Evolutionary conservation across 2,888 invertebrate species (phyloP), one percentile per base, ranked within the genome.

Genomic region (Latheticus oryzae): DNA sequence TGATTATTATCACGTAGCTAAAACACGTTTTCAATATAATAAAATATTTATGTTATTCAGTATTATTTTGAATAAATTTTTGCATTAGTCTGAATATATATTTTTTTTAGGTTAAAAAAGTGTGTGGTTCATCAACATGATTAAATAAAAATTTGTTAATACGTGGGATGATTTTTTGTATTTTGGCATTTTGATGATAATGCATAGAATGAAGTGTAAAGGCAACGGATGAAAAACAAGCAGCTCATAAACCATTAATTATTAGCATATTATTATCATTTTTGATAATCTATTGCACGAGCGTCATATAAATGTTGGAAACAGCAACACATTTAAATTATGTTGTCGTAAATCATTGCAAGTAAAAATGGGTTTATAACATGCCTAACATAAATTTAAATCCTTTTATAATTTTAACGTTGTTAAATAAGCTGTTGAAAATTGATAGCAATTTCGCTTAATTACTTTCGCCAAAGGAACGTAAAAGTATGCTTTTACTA

Each of bases 271-370:
- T 51, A 51, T 57, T 57, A 57, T 57, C 50, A 51, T 26, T 42
- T 57, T 42, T 57, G 43, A 50, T 51, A 50, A 57, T 57, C 56
- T 57, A 57, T 57, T 35, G 50, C 35, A 23, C 12, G 16, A 43
- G 43, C 43, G 56, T 51, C 56, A 50, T 42, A 57, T 57, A 57
- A 57, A 57, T 57, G 56, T 57, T 57, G 50, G 42, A 50, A 57
- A 57, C 56, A 57, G 56, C 50, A 43, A 57, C 56, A 57, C 56
- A 57, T 57, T 57, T 57, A 57, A 57, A 57, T 51, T 57, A 57
- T 43, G 56, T 33, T 51, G 24, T 51, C 56, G 43, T 57, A 58
- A 58, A 58, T 52, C 47, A 58, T 43, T 38, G 21, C 38, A 52
- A 37, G 43, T 58, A 58, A 51, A 58, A 58, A 58, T 58, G 56